Evolutionary conservation across 2,113 vertebrate genomes (phyloP).

Genomic region (human): GRCh38 chr9:34123001-34123500

Average conservation of each 20-base stretch:
- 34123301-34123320: slow-evolving; percentile 8
- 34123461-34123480: slow-evolving; percentile 26
- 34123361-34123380: slow-evolving; percentile 15
- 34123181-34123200: background rate
- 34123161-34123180: background rate
- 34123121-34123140: background rate
- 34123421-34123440: slow-evolving; percentile 48
- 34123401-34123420: background rate
- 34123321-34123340: background rate
- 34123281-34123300: background rate
- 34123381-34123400: background rate
- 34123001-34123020: background rate
- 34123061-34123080: background rate
- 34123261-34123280: background rate
- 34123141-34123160: background rate
- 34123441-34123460: slow-evolving; percentile 23
- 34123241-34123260: background rate
- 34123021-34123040: background rate
- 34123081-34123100: background rate
- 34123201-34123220: background rate
- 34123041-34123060: background rate
- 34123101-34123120: background rate
- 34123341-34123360: background rate
- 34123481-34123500: background rate
- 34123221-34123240: background rate